phyloP scores from a whole-genome alignment of 2,113 vertebrate genomes.

The Thymallus thymallus region DNA sequence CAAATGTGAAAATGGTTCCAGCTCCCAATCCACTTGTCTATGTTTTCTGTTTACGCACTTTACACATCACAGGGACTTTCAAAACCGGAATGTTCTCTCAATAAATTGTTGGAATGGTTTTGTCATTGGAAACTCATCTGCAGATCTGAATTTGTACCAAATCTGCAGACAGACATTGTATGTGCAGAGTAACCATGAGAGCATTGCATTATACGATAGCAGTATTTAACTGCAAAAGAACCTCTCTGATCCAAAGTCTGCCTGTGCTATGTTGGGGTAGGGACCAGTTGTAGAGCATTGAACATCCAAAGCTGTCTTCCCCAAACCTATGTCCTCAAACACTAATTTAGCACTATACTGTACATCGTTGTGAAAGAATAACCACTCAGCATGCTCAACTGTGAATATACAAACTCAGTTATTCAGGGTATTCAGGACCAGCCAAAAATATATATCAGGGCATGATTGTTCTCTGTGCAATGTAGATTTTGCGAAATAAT shows the following conservation, averaged over 20 bases:
- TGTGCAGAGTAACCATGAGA: no score
- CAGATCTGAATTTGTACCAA: no score
- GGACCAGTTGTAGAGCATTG: not conserved
- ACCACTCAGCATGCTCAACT: slow-evolving; percentile 15
- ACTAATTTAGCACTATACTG: not conserved
- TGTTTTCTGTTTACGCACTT: not conserved
- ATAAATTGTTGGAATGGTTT: not conserved
- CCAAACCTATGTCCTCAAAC: not conserved
- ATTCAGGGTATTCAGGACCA: slow-evolving; percentile 14
- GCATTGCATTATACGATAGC: no score
- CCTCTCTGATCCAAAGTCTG: not conserved
- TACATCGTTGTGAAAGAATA: not conserved
- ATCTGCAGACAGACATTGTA: no score
- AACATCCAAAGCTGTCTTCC: not conserved
- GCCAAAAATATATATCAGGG: slow-evolving; percentile 1
- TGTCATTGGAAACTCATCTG: not conserved
- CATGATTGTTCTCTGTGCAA: slow-evolving; percentile 10
- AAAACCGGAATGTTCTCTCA: not conserved
- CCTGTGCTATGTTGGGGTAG: not conserved
- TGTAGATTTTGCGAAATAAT: not conserved
- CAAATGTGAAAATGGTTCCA: not conserved
- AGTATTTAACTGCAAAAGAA: not conserved
- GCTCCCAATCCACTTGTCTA: not conserved
- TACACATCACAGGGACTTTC: not conserved
- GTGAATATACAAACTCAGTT: slow-evolving; percentile 12